Evolutionary conservation across 2,113 vertebrate species (phyloP).

Genomic region (Scortum barcoo): DNA sequence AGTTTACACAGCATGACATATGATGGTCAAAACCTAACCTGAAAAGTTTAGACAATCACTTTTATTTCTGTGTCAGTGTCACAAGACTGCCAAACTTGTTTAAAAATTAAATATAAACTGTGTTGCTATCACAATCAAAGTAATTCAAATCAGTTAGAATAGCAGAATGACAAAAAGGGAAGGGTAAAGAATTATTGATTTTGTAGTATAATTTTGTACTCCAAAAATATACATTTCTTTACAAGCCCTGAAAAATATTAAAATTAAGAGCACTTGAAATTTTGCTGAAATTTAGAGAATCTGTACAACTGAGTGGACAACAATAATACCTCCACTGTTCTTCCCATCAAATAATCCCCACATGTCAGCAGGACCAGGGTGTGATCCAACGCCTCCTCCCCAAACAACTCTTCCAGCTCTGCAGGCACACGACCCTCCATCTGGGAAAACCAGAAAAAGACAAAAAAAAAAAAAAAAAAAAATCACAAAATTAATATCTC

Average conservation of each 20-base stretch:
- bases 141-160: neutral
- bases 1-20: neutral
- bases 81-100: neutral
- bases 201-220: too few relatives aligned
- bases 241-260: neutral
- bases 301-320: neutral
- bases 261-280: neutral
- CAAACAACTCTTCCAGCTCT: conserved; percentile 79
- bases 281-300: too few relatives aligned
- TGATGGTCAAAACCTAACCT: neutral
- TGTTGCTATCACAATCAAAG: neutral
- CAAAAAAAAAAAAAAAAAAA: too few relatives aligned
- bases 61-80: neutral
- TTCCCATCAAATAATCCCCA: conserved; percentile 84
- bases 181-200: too few relatives aligned
- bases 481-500: too few relatives aligned
- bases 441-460: conserved; percentile 35
- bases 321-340: conserved; percentile 60
- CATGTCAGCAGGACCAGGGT: conserved; percentile 84
- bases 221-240: neutral
- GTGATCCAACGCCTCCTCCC: conserved; percentile 73
- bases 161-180: neutral
- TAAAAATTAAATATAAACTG: neutral
- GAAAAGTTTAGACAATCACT: neutral
- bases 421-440: conserved; percentile 78